These are phyloP conservation scores for Patella ulyssiponensis DNA, from an alignment of 2,888 invertebrate genomes.

Conservation along the genomic window DNA sequence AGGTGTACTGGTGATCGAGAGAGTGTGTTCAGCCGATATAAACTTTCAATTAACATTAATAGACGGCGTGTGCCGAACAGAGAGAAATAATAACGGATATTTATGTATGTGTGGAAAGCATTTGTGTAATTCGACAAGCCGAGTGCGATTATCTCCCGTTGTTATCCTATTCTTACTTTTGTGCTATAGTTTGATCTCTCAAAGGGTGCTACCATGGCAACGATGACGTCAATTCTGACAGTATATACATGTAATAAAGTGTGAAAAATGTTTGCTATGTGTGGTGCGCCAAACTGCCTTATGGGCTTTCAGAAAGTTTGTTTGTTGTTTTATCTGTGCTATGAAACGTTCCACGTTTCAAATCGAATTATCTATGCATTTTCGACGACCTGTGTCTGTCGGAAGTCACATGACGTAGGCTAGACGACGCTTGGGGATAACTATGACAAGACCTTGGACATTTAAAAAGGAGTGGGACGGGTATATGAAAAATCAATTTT, in stretches of 20 bases:
- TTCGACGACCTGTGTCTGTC: too few species aligned
- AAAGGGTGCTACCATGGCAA: conserved; percentile 25
- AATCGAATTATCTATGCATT: conserved; percentile 10
- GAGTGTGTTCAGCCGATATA: conserved; percentile 59
- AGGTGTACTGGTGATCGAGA: conserved; percentile 59
- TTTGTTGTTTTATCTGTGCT: background rate
- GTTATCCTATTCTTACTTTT: conserved; percentile 19
- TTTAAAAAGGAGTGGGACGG: too few species aligned
- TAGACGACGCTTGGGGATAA: too few species aligned
- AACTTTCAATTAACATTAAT: conserved; percentile 63
- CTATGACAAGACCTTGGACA: too few species aligned
- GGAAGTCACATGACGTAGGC: too few species aligned
- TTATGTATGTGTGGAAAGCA: conserved; percentile 67
- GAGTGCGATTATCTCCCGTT: background rate
- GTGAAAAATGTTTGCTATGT: background rate
- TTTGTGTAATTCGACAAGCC: conserved; percentile 53
- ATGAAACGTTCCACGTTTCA: background rate
- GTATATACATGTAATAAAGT: too few species aligned
- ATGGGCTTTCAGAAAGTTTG: conserved; percentile 5
- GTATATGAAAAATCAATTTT: too few species aligned
- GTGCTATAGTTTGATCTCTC: conserved; percentile 24
- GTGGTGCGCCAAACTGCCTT: conserved; percentile 11
- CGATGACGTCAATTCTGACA: conserved; percentile 20
- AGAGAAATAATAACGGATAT: conserved; percentile 65
- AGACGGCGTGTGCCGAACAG: conserved; percentile 65